Conservation (phyloP, 1,140 invertebrate genomes). For the Chironomus striatipennis region DNA sequence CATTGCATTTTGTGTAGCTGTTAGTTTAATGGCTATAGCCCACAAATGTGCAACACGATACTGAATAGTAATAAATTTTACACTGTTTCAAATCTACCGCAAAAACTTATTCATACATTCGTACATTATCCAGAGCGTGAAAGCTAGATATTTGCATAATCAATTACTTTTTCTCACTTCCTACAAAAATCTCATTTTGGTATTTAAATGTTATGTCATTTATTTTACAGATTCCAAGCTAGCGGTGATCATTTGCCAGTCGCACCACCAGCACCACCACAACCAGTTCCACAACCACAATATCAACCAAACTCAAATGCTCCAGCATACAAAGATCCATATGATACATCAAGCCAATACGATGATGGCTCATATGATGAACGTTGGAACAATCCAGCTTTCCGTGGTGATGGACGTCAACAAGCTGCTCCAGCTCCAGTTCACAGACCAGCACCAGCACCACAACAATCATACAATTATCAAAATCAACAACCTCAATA, state of each 20-base stretch:
- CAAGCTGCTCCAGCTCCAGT: slow-evolving; percentile 36
- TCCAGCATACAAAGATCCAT: slow-evolving; percentile 34
- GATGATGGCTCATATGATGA: slow-evolving; percentile 49
- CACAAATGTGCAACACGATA: no score
- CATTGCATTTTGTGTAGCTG: no score
- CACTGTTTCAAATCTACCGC: no score
- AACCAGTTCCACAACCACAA: slow-evolving; percentile 40
- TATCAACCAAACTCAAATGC: slow-evolving; percentile 38
- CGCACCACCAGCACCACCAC: slow-evolving; percentile 49
- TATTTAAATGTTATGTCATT: no score
- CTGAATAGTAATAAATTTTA: no score
- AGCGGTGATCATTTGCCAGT: slow-evolving; percentile 69
- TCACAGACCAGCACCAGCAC: slow-evolving; percentile 38
- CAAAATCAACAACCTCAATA: slow-evolving; percentile 40
- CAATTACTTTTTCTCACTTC: not conserved
- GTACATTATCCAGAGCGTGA: not conserved
- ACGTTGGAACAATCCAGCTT: slow-evolving; percentile 38
- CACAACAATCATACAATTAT: slow-evolving; percentile 38
- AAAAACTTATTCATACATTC: not conserved
- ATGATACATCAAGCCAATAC: slow-evolving; percentile 42
- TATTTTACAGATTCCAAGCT: slow-evolving; percentile 50
- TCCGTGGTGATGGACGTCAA: slow-evolving; percentile 26
- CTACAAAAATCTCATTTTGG: slow-evolving; percentile 19
- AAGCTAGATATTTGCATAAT: slow-evolving; percentile 10
- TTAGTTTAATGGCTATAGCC: no score